These are phyloP conservation scores for Actinemys pallida DNA, from an alignment of 2,113 vertebrate genomes.

Conservation along the genomic window DNA sequence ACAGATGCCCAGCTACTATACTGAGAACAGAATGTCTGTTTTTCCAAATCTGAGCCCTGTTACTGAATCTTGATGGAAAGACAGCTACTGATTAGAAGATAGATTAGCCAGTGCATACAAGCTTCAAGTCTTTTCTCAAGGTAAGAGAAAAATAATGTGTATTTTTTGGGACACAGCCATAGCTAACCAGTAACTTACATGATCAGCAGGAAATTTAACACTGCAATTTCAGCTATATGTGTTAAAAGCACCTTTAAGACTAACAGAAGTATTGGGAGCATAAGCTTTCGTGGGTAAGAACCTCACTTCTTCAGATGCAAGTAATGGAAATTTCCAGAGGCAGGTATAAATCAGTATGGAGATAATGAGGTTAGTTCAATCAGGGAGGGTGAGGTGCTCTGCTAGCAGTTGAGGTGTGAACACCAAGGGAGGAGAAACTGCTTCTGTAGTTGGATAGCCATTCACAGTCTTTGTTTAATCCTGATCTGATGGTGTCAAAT, in stretches of 20 bases:
- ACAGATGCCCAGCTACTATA: background rate
- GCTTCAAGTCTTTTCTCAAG: background rate
- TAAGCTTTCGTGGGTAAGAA: no score
- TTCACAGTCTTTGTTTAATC: no score
- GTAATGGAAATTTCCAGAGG: no score
- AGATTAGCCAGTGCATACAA: background rate
- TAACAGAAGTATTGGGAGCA: no score
- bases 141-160: background rate
- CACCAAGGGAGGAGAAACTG: no score
- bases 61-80: background rate
- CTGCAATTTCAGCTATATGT: background rate
- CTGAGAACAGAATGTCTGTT: background rate
- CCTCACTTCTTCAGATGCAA: no score
- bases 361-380: no score
- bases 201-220: background rate
- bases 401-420: no score
- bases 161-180: background rate
- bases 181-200: background rate
- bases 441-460: no score
- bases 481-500: no score
- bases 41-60: background rate
- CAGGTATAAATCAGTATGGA: no score
- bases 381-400: no score
- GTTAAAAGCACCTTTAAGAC: background rate
- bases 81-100: background rate